Base-by-base conservation (phyloP, 2,888 invertebrate species). In the Himalopsyche anomala region DNA sequence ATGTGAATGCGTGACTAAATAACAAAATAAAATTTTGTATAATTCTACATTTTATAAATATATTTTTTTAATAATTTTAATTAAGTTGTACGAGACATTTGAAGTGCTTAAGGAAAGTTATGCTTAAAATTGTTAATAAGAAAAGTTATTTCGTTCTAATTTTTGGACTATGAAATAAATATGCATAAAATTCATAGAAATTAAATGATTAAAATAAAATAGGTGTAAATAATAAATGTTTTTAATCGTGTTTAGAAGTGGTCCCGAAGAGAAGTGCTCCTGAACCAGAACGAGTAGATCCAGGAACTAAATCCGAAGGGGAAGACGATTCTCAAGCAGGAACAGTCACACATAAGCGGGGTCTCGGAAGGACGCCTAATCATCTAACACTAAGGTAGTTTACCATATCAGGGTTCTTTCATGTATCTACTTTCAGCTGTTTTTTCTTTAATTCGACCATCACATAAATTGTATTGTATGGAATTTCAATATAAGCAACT, bases 311-410 rank as follows among this genome's bases (percentile, higher is more conserved):
- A 92, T 97, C 97, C 11, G 97, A 97, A 92, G 97, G 97, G 87
- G 97, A 97, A 92, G 96, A 96, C 90, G 97, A 97, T 91, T 95
- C 96, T 87, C 96, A 95, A 91, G 94, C 94, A 89, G 95, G 95
- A 90, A 95, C 95, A 90, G 93, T 94, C 83, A 91, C 92, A 90
- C 88, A 87, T 83, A 94, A 94, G 92, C 93, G 93, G 92, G 95
- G 96, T 90, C 94, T 98, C 91, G 98, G 98, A 90, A 95, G 96
- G 91, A 98, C 98, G 90, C 98, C 98, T 91, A 98, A 98, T 95
- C 98, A 98, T 93, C 95, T 98, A 92, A 97, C 97, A 89, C 93
- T 97, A 92, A 96, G 96, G 96, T 96, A 91, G 15, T 80, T 69
- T 40, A 12, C 19, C 3, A 36, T 74, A 45, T 9, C 11, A 45